Evolutionary conservation across 1,140 invertebrate genomes (phyloP).

Genomic region (Cherax quadricarinatus): DNA sequence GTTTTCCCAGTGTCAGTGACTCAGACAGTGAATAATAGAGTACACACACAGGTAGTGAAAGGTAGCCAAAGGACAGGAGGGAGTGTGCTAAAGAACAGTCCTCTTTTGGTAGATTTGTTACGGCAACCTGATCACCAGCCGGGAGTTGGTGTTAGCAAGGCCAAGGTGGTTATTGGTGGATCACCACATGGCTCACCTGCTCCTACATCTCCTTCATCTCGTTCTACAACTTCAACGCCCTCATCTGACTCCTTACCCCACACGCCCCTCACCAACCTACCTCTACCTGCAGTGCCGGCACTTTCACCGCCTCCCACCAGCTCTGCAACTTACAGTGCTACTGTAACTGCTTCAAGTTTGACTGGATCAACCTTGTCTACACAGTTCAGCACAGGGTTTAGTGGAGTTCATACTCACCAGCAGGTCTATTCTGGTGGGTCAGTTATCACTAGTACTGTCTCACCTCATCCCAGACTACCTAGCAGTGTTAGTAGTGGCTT

Average conservation of each 20-base stretch:
- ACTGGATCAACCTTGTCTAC: constrained; percentile 19
- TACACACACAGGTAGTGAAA: constrained; percentile 41
- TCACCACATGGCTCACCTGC: constrained; percentile 65
- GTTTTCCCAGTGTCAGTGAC: constrained; percentile 56
- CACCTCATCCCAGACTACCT: constrained; percentile 59
- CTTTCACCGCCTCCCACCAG: constrained; percentile 55
- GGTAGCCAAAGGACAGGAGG: constrained; percentile 44
- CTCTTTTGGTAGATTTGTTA: constrained; percentile 69
- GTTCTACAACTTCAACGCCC: constrained; percentile 64
- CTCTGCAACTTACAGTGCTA: constrained; percentile 46
- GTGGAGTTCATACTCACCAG: constrained; percentile 71
- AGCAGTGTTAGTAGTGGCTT: constrained; percentile 48
- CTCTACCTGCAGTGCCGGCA: constrained; percentile 65
- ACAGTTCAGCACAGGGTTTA: constrained; percentile 49
- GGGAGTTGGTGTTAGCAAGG: constrained; percentile 22
- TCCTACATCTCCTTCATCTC: constrained; percentile 61
- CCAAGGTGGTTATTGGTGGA: constrained; percentile 45
- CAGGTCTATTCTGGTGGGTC: constrained; percentile 72
- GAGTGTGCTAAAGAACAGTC: constrained; percentile 71
- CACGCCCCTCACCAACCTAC: constrained; percentile 62
- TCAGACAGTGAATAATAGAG: constrained; percentile 42
- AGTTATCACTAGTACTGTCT: constrained; percentile 70
- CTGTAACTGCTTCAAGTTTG: constrained; percentile 30
- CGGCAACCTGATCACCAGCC: constrained; percentile 71
- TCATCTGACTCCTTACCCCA: constrained; percentile 66